These are phyloP conservation scores for Halcyon leucocephala DNA, from an alignment of 2,797 vertebrate species.

Conservation along the genomic window DNA sequence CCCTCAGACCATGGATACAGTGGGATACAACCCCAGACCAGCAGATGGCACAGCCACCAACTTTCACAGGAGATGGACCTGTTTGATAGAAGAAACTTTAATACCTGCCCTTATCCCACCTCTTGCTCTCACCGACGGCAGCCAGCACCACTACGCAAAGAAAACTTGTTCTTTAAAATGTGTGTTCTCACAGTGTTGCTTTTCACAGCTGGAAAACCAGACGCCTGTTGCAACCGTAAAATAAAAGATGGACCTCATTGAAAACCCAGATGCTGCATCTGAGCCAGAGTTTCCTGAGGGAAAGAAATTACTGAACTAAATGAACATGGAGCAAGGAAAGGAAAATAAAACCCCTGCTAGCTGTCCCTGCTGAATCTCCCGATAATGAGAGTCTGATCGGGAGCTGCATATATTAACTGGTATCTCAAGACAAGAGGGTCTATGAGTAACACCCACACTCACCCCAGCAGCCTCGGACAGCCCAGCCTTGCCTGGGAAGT, in stretches of 20 bases:
- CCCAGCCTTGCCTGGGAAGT: background rate
- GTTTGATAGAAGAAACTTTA: background rate
- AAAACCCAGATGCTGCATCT: slow-evolving; percentile 27
- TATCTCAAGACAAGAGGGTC: background rate
- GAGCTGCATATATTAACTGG: slow-evolving; percentile 7
- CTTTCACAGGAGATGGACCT: background rate
- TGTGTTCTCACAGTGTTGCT: background rate
- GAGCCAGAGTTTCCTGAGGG: slow-evolving; percentile 10
- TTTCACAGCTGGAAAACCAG: background rate
- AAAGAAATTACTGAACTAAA: slow-evolving; percentile 49
- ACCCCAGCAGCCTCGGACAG: background rate
- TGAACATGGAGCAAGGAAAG: background rate
- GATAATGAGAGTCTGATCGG: background rate
- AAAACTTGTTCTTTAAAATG: background rate
- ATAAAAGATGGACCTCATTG: slow-evolving; percentile 8
- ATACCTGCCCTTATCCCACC: background rate
- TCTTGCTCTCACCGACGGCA: background rate
- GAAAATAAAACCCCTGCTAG: background rate
- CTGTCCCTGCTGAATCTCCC: slow-evolving; percentile 33
- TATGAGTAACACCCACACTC: background rate
- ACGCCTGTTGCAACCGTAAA: background rate
- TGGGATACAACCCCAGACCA: no score
- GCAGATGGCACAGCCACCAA: background rate
- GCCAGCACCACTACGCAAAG: background rate
- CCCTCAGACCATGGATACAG: background rate